Evolutionary conservation across 2,113 vertebrate genomes (phyloP), one percentile per base, ranked within the genome.

Genomic region (Mus spicilegus): DNA sequence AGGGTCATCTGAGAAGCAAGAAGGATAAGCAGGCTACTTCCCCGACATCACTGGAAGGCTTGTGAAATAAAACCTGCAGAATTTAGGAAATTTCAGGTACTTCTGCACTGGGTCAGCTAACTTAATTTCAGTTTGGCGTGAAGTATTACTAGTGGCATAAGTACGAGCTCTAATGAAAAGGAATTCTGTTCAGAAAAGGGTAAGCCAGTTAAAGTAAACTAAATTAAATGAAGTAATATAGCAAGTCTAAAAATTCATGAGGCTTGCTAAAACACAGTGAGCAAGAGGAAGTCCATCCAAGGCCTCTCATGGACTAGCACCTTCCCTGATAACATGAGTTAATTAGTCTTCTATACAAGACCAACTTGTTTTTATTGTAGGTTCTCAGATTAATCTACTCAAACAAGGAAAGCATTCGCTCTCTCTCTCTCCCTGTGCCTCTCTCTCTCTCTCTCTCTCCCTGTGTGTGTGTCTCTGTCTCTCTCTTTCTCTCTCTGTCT

Each of bases 381-480:
- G 49, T 10, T 77, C n/a, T 92, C 65, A n/a, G 56, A 96, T 54
- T 95, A 92, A 91, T 1, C 11, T 92, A 63, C n/a, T 63, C 91
- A 17, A 96, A 91, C 51, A 89, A 93, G 82, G 5, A 81, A 92
- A 19, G 54, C 65, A 85, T 13, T 1, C 28, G 90, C 67, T 95
- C 26, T 98, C 93, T 12, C 63, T 5, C 42, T 42, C 42, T 42
- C 42, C 3, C 26, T 19, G n/a, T n/a, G n/a, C n/a, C 16, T 36
- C 2, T 14, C 14, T 14, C 24, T 46, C 42, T 77, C 46, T 30
- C 42, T 42, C 42, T 42, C 42, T 42, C 42, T 42, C 42, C 3
- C 42, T 3, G 2, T 42, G 42, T 42, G 42, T 42, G 42, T 42
- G 42, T 42, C 2, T 42, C 42, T 42, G 2, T 42, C 42, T 42